phyloP scores from a whole-genome alignment of 2,888 invertebrate genomes.

The Proisotoma minuta region DNA sequence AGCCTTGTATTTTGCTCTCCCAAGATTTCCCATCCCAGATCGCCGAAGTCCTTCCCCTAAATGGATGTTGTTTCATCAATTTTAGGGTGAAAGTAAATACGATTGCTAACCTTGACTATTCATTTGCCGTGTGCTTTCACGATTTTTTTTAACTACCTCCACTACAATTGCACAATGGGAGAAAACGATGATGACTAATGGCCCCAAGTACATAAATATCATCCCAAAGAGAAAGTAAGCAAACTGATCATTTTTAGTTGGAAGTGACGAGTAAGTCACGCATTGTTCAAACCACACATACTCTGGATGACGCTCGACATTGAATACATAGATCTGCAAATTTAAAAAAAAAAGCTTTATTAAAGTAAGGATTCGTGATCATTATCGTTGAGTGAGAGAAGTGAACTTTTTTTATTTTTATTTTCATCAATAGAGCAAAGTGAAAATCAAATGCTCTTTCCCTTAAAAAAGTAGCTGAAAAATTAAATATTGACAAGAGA shows the following conservation, averaged over 20 bases:
- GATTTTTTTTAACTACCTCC: constrained; percentile 63
- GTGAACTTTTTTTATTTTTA: too few relatives aligned
- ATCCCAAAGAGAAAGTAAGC: constrained; percentile 77
- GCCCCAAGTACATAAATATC: constrained; percentile 80
- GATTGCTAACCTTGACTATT: background rate
- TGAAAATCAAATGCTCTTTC: constrained; percentile 54
- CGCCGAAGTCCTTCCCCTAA: constrained; percentile 54
- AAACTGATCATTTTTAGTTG: constrained; percentile 66
- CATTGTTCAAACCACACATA: constrained; percentile 84
- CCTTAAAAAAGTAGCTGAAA: constrained; percentile 79
- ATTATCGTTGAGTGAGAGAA: too few relatives aligned
- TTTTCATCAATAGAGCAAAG: too few relatives aligned
- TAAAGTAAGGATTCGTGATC: too few relatives aligned
- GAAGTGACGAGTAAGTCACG: constrained; percentile 77
- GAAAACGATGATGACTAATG: constrained; percentile 76
- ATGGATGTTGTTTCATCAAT: background rate
- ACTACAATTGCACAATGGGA: constrained; percentile 82
- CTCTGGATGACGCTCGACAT: constrained; percentile 70
- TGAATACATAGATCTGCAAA: too few relatives aligned
- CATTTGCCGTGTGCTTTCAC: constrained; percentile 8
- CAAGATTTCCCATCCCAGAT: constrained; percentile 74
- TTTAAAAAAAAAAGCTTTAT: too few relatives aligned
- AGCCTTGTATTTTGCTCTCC: constrained; percentile 75
- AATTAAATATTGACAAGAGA: too few relatives aligned
- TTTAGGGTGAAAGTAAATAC: background rate